Evolutionary conservation across 2,888 invertebrate genomes (phyloP), one percentile per base, ranked within the genome.

Genomic region (Apotomis turbidana): DNA sequence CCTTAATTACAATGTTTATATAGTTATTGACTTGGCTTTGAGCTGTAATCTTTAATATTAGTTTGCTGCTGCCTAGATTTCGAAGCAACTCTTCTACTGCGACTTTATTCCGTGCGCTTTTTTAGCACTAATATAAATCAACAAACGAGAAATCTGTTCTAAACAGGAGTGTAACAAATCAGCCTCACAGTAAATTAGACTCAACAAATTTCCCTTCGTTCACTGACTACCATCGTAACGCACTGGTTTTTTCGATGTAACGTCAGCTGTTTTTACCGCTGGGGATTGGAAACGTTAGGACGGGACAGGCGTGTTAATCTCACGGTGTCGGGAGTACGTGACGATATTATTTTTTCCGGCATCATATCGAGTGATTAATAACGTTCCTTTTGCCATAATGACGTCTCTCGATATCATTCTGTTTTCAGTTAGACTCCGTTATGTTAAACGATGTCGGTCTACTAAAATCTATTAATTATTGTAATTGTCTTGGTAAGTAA

Each of bases 281-380:
- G 57, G 68, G 64, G 68, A 71, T 71, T 68, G 71, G 67, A 52
- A 71, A 61, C 62, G 67, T 68, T 71, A 79, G 81, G 74, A 78
- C 72, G 76, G 83, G 80, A 85, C 81, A 83, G 88, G 87, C 87
- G 92, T 90, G 90, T 91, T 92, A 92, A 91, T 93, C 90, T 89
- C 87, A 84, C 85, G 83, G 85, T 90, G 92, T 91, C 92, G 85
- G 80, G 85, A 89, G 82, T 92, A 92, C 89, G 88, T 91, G 92
- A 91, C 90, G 91, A 87, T 90, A 90, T 90, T 91, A 91, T 91
- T 92, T 90, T 90, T 87, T 89, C 80, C 85, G 79, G 86, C 85
- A 88, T 89, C 88, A 87, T 88, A 90, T 90, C 83, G 80, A 84
- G 85, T 90, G 91, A 93, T 93, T 92, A 93, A 92, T 93, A 92